Base-by-base conservation (phyloP, 2,113 vertebrate species). In the Montifringilla adamsi region DNA sequence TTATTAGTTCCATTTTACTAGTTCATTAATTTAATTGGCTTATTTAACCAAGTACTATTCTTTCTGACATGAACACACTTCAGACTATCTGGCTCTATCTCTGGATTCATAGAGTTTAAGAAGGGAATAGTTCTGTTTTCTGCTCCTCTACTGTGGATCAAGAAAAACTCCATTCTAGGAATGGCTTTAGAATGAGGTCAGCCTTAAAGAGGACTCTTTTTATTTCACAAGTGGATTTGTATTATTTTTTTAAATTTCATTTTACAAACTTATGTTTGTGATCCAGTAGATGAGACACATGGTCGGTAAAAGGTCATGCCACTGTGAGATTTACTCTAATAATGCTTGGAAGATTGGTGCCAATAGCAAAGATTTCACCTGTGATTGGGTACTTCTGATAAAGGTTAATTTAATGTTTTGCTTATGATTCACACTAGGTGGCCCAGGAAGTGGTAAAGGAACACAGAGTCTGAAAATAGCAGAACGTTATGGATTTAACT, bases 391-490 rank as follows among this genome's bases (percentile, higher is more conserved):
- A 37, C 43, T 70, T 59, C 28, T 10, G 23, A 49, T 37, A n/a
- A 73, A 74, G 14, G 46, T 62, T 87, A 52, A 39, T 88, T 62
- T 83, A n/a, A 31, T 91, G 12, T 72, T 91, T 93, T 95, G 28
- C 47, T 83, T 92, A 8, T 94, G 72, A 91, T 88, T 93, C 63
- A 69, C 64, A 50, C 79, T 86, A 99, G 99, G 99, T 95, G 99
- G 99, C 30, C 99, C 99, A 23, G 99, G 99, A 97, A 99, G 99
- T 30, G 99, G 99, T 85, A 99, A 99, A 96, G 99, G 99, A 58
- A 99, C 99, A 6, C 99, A 99, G 95, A 99, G 99, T 96, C 96
- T 99, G 98, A 99, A 99, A 98, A 99, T 99, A 20, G 99, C 99
- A 2, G 98, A 99, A 94, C 99, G 98, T 75, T 99, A 99, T 6